Evolutionary conservation across 1,140 invertebrate genomes (phyloP).

Genomic region (Hesperophylax magnus): DNA sequence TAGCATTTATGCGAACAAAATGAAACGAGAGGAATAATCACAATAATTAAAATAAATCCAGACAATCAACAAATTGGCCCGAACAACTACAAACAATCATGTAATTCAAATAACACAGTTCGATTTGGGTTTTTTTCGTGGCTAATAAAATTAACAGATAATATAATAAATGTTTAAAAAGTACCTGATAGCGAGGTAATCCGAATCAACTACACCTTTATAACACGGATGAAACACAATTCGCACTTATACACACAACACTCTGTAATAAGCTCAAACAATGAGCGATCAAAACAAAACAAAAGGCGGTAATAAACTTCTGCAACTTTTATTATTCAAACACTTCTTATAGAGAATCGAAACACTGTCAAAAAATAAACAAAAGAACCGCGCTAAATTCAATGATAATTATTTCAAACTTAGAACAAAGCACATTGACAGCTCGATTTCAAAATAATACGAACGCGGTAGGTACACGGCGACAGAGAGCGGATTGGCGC

Average conservation of each 20-base stretch:
- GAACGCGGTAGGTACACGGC: too few species aligned
- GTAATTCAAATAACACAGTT: too few species aligned
- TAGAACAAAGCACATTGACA: slow-evolving; percentile 18
- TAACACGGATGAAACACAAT: neutral
- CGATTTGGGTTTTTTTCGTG: too few species aligned
- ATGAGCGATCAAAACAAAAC: slow-evolving; percentile 22
- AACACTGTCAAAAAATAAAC: neutral
- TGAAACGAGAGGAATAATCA: too few species aligned
- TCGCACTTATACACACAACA: slow-evolving; percentile 17
- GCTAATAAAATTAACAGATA: too few species aligned
- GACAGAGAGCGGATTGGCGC: neutral
- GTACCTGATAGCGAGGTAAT: neutral
- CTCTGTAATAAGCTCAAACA: slow-evolving; percentile 9
- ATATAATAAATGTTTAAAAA: too few species aligned
- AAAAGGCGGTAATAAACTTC: neutral
- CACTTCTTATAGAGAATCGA: neutral
- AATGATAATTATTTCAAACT: neutral
- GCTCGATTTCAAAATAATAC: slow-evolving; percentile 9
- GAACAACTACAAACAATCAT: too few species aligned
- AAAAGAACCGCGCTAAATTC: neutral
- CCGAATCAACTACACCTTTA: neutral
- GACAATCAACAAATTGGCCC: too few species aligned
- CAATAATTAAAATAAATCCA: too few species aligned
- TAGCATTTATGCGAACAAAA: too few species aligned
- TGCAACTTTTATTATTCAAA: neutral